phyloP scores from a whole-genome alignment of 1,140 invertebrate genomes.

The Drosophila pectinifera region DNA sequence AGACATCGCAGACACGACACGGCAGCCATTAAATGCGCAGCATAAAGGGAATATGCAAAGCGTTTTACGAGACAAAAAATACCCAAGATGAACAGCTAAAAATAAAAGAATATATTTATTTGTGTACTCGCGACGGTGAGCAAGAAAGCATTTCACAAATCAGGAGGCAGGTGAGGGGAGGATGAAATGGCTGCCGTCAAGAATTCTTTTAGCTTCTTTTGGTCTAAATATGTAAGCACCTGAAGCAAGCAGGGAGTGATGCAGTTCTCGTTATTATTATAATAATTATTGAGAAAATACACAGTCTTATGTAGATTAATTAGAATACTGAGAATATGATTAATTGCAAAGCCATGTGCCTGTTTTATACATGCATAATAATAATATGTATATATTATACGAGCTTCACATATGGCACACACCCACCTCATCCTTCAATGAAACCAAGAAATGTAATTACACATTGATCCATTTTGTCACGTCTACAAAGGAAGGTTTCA shows the following conservation, averaged over 20 bases:
- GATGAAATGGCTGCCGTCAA: constrained; percentile 2
- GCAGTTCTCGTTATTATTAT: not conserved
- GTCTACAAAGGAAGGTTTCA: not conserved
- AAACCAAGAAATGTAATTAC: constrained; percentile 3
- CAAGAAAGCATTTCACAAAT: constrained; percentile 3
- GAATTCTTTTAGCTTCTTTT: constrained; percentile 10
- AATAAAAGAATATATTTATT: constrained; percentile 34
- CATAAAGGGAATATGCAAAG: constrained; percentile 70
- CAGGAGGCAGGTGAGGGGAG: not conserved
- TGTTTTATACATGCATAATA: too few species aligned
- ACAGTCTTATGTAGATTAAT: too few species aligned
- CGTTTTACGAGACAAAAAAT: constrained; percentile 55
- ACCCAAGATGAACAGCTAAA: constrained; percentile 20
- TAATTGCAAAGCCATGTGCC: not conserved
- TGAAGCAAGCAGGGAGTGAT: not conserved
- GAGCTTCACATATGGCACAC: too few species aligned
- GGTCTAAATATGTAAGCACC: not conserved
- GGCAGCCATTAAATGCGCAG: constrained; percentile 59
- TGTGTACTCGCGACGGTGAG: not conserved
- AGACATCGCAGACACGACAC: constrained; percentile 11
- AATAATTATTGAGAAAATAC: not conserved
- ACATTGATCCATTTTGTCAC: constrained; percentile 9
- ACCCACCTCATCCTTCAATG: not conserved
- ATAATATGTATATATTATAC: not conserved
- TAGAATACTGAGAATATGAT: not conserved